Base-by-base conservation (phyloP, 2,888 invertebrate species). In the Xylota segnis region DNA sequence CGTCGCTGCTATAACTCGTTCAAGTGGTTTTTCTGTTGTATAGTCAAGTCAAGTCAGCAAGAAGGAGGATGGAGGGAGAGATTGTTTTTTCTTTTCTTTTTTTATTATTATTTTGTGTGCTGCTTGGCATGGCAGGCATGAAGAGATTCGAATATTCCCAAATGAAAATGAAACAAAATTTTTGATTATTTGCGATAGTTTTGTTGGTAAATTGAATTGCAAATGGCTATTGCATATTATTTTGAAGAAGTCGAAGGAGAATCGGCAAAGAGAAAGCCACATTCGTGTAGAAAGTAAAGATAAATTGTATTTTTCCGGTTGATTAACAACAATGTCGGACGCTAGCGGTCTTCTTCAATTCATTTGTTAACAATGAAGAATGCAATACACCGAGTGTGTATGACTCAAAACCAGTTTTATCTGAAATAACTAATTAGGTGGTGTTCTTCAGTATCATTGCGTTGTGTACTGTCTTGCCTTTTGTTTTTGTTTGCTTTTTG, bases 401-500 rank as follows among this genome's bases (percentile, higher is more conserved):
- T 74, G 81, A 66, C 74, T 81, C 59, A 72, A 77, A 86, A 86
- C 86, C 71, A 37, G 86, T 86, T 86, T 77, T 56, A 47, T 66
- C 58, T 54, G 14, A 50, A 14, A 34, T 18, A 43, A 43, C 45
- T 1, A 76, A 76, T 66, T 75, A 61, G 65, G 74, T 50, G 14
- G 9, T 84, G 52, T 43, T 61, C 50, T 40, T 40, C 75, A 29
- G 50, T 76, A 52, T 50, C 61, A 61, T 34, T 50, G 50, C 65
- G 16, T 29, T 68, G 23, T 54, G n/a, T n/a, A n/a, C n/a, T n/a
- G n/a, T n/a, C n/a, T n/a, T n/a, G n/a, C n/a, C n/a, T n/a, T n/a
- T n/a, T 23, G 12, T 27, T 47, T n/a, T 40, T n/a, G n/a, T 18
- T 54, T 34, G 32, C 45, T 58, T 61, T 72, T 23, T 23, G 23